Base-by-base conservation (phyloP, 2,113 vertebrate species). In the Falcunculus frontatus region DNA sequence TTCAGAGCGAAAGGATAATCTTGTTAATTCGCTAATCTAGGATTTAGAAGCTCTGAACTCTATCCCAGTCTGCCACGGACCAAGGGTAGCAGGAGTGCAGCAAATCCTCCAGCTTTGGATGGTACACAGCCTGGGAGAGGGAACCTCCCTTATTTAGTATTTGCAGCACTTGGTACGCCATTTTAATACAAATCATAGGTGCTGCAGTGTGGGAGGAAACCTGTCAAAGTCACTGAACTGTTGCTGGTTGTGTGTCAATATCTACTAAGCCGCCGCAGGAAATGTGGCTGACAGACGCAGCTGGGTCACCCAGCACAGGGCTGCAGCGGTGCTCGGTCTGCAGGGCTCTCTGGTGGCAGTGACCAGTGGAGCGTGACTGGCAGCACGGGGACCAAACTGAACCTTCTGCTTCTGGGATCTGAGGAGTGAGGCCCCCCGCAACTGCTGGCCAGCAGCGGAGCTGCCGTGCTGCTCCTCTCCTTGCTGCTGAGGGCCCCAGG, bases 1-100 rank as follows among this genome's bases (percentile, higher is more conserved):
- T 95, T 63, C 47, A 63, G 42, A 93, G 75, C 59, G 91, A 89
- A 96, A 96, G 81, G 89, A 77, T 94, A 89, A 94, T 95, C 93
- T 80, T n/a, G 42, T 96, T 96, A 92, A 78, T 89, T 87, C 0
- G 0, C 22, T 89, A 50, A 90, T 86, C 44, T n/a, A 37, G 93
- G 90, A 92, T 92, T 89, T 84, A 86, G 72, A 65, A 84, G 76
- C 72, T 75, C 50, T 81, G 63, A 67, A 70, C 55, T 90, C 67
- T 64, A 27, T 63, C 72, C 70, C 0, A 0, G 10, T 69, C 87
- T 94, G 87, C 57, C 33, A 59, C 0, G 0, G 72, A 75, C 30
- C 41, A 50, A 0, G 1, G 3, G 3, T 6, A 53, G 47, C 42
- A 72, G 46, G 13, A 64, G 33, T 0, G 0, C n/a, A 1, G 6